These are phyloP conservation scores for Tryphoninae sp. DNA, from an alignment of 2,888 invertebrate species.

Conservation along the genomic window DNA sequence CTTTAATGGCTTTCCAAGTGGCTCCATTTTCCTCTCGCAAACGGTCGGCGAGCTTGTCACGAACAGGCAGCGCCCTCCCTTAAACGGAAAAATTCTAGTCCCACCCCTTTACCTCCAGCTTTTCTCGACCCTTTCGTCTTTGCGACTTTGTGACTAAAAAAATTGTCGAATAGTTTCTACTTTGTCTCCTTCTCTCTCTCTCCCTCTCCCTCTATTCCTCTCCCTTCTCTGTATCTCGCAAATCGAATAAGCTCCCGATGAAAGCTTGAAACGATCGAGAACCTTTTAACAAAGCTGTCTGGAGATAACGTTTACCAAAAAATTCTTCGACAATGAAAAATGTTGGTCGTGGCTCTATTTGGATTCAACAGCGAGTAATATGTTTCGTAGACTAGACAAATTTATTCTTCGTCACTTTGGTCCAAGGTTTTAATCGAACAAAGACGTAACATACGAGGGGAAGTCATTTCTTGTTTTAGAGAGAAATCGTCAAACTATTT, in stretches of 20 bases:
- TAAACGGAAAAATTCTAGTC: conserved; percentile 9
- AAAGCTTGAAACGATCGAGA: not conserved
- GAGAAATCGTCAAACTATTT: not conserved
- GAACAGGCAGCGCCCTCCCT: conserved; percentile 24
- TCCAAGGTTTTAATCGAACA: not conserved
- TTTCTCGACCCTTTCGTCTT: conserved; percentile 8
- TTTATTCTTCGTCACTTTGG: not conserved
- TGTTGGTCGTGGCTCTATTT: conserved; percentile 19
- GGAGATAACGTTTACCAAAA: not conserved
- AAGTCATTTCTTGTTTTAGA: no score
- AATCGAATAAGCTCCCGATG: conserved; percentile 23
- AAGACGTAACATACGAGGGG: not conserved
- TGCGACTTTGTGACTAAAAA: conserved; percentile 11
- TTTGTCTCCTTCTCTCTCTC: not conserved
- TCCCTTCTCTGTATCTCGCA: not conserved
- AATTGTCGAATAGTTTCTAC: conserved; percentile 11
- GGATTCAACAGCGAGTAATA: no score
- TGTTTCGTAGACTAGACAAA: not conserved
- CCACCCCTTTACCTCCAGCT: not conserved
- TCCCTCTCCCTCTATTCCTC: not conserved
- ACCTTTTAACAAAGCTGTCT: not conserved
- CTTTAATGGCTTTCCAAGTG: conserved; percentile 65
- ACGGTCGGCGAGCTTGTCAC: conserved; percentile 30
- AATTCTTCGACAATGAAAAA: conserved; percentile 43
- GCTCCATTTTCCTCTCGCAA: conserved; percentile 55